phyloP scores from a whole-genome alignment of 2,797 vertebrate species.

The Pseudochirops corinnae region DNA sequence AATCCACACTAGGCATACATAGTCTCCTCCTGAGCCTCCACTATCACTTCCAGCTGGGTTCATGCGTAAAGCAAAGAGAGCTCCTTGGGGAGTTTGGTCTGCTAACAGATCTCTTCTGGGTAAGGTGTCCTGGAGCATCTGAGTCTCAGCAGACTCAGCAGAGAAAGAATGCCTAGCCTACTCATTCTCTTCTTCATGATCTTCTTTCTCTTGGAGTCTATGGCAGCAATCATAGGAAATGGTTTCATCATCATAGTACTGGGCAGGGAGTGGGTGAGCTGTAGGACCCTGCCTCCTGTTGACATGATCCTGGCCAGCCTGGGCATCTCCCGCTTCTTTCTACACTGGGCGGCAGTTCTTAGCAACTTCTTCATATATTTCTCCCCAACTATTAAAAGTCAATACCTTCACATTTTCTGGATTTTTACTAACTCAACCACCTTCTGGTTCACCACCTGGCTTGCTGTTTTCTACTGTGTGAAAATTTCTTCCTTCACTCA shows the following conservation, averaged over 20 bases:
- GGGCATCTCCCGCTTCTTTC: slow-evolving; percentile 39
- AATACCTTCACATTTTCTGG: slow-evolving; percentile 30
- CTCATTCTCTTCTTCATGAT: background rate
- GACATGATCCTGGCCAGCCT: slow-evolving; percentile 44
- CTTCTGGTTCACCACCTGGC: slow-evolving; percentile 74
- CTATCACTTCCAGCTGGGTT: background rate
- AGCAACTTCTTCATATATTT: background rate
- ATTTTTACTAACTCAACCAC: slow-evolving; percentile 68
- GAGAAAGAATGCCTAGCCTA: slow-evolving; percentile 16
- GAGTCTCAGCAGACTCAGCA: background rate
- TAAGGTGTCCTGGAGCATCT: background rate
- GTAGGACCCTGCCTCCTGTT: rapidly evolving
- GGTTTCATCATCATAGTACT: slow-evolving; percentile 32
- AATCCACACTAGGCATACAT: background rate
- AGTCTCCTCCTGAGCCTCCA: background rate
- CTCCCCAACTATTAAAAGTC: background rate
- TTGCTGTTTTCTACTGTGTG: slow-evolving; percentile 71
- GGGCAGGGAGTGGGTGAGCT: background rate
- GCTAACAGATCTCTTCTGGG: background rate
- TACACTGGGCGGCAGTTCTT: background rate
- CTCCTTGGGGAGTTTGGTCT: background rate
- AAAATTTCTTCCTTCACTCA: slow-evolving; percentile 75
- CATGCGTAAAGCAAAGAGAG: slow-evolving; percentile 23
- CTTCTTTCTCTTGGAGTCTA: slow-evolving; percentile 18
- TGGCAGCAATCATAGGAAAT: slow-evolving; percentile 57